phyloP scores from a whole-genome alignment of 2,888 invertebrate genomes.

The Agrochola lota region DNA sequence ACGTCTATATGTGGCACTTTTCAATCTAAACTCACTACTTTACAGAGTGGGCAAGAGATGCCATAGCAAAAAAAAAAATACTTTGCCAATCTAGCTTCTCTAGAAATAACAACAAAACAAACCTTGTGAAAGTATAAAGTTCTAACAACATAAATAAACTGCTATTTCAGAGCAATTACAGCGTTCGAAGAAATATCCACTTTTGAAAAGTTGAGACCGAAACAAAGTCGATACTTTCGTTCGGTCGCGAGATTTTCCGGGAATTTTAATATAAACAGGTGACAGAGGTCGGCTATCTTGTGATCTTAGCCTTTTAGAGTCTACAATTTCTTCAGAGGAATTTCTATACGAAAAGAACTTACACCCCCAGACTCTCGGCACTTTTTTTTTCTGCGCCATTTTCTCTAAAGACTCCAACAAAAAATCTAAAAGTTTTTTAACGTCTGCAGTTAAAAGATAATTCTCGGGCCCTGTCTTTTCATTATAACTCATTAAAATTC shows the following conservation, averaged over 20 bases:
- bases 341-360: background rate
- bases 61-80: background rate
- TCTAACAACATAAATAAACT: background rate
- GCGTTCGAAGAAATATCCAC: constrained; percentile 9
- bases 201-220: background rate
- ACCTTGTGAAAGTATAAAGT: background rate
- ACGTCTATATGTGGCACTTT: too few relatives aligned
- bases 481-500: constrained; percentile 62
- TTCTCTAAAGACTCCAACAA: constrained; percentile 5
- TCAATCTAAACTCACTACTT: background rate
- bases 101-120: background rate
- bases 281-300: background rate
- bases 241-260: background rate
- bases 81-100: background rate
- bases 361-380: background rate
- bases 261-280: background rate
- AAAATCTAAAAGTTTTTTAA: constrained; percentile 24
- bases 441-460: constrained; percentile 49
- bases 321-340: constrained; percentile 10
- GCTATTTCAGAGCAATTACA: background rate
- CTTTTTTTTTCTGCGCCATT: background rate
- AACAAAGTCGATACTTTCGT: background rate
- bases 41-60: background rate
- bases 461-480: constrained; percentile 37
- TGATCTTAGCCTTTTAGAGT: background rate